A percentile compares a stretch with the other conserved stretches of the same genome.
Evolutionary conservation across 2,888 invertebrate genomes (phyloP).

Genomic region (Nyleta sp.): DNA sequence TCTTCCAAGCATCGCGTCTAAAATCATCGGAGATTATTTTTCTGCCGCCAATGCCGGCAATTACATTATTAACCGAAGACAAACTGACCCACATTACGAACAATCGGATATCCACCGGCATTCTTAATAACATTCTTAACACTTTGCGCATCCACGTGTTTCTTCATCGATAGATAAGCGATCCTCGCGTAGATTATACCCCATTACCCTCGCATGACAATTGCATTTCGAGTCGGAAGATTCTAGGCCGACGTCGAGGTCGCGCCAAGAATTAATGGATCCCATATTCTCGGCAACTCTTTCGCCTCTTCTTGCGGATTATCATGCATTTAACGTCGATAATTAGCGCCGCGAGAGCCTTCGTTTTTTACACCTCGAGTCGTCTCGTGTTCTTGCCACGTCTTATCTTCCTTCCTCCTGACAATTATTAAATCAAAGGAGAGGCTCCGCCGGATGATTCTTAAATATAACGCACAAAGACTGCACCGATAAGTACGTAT

Average conservation of each 20-base stretch:
- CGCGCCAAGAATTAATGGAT: slow-evolving; percentile 43
- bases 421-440: slow-evolving; percentile 56
- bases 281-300: slow-evolving; percentile 31
- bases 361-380: slow-evolving; percentile 25
- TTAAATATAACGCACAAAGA: slow-evolving; percentile 39
- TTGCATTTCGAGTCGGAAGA: slow-evolving; percentile 46
- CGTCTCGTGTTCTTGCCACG: background rate
- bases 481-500: slow-evolving; percentile 14
- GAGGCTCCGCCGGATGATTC: slow-evolving; percentile 36
- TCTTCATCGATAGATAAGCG: slow-evolving; percentile 59
- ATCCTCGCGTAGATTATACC: slow-evolving; percentile 39
- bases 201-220: slow-evolving; percentile 59
- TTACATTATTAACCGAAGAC: slow-evolving; percentile 37
- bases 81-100: slow-evolving; percentile 59
- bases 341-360: slow-evolving; percentile 41
- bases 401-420: background rate
- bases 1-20: slow-evolving; percentile 20
- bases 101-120: slow-evolving; percentile 53
- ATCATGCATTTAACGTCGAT: slow-evolving; percentile 40
- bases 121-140: slow-evolving; percentile 58
- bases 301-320: background rate
- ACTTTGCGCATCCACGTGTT: slow-evolving; percentile 59
- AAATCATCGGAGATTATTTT: slow-evolving; percentile 21
- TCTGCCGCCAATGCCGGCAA: slow-evolving; percentile 33
- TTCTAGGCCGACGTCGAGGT: slow-evolving; percentile 53